Evolutionary conservation across 2,797 vertebrate genomes (phyloP), one percentile per base, ranked within the genome.

Genomic region (Chiroxiphia lanceolata): DNA sequence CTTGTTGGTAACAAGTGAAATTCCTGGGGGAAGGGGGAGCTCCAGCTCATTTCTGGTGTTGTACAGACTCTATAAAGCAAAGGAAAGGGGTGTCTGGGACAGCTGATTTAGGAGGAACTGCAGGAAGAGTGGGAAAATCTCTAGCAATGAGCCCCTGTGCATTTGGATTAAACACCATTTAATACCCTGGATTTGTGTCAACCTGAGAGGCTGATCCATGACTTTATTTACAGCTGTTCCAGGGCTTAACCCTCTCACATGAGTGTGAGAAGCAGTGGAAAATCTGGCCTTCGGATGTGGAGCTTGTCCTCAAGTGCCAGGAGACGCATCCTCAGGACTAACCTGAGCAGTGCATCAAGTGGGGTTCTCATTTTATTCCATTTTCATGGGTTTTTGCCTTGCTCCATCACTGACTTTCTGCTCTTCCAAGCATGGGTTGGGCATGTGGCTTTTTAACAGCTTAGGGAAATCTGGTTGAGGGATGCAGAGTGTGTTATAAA

Each of bases 141-240:
- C 56, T 40, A 25, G 38, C n/a, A 82, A 27, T 44, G 47, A 87
- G 29, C 33, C 38, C 25, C 67, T 29, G 44, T 82, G 78, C 54
- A 42, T 87, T 80, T 87, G 89, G 94, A 77, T 92, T 91, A 93
- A 91, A 64, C 22, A 48, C 16, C 33, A 15, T 67, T 95, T 92
- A 95, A 91, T 91, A 48, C 78, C 38, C 48, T 1, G 38, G 84
- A 79, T 95, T 96, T 92, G 68, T 93, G 74, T 94, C 78, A 85
- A 29, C 44, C 63, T 70, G 84, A 10, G 40, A 67, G 68, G 21
- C 56, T 63, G 75, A 91, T 67, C 51, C 13, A 5, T 47, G 64
- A 45, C 36, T 87, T 90, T 83, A 89, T 93, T 93, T 93, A 56
- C 6, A 4, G 51, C 70, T 77, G 6, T 29, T 45, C 6, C 13